Conservation (phyloP, 2,113 vertebrate species). For the Gambusia affinis region DNA sequence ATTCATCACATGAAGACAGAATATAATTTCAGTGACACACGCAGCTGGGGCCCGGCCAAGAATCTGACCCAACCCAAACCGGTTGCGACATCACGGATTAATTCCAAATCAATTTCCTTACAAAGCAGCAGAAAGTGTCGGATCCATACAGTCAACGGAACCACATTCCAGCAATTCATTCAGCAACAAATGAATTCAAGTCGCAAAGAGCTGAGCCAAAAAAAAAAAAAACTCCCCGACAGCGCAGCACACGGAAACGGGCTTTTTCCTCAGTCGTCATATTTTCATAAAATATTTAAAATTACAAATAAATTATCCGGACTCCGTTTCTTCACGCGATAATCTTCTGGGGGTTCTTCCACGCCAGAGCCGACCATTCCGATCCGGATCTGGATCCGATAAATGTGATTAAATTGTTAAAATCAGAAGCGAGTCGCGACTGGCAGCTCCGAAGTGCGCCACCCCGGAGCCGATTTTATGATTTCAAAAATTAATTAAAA, state of each 20-base stretch:
- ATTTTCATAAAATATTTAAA: conserved; percentile 98
- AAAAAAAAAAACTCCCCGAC: conserved; percentile 71
- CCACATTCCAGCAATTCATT: conserved; percentile 82
- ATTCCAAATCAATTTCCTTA: conserved; percentile 57
- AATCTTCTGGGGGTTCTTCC: conserved; percentile 71
- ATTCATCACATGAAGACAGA: conserved; percentile 50
- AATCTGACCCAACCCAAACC: conserved; percentile 63
- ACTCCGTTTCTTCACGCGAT: conserved; percentile 60
- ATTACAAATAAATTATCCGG: conserved; percentile 85
- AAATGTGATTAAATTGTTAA: conserved; percentile 69
- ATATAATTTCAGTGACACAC: conserved; percentile 72
- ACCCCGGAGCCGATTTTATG: conserved; percentile 56
- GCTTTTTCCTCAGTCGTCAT: conserved; percentile 90
- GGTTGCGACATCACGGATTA: conserved; percentile 69
- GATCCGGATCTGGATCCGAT: conserved; percentile 55
- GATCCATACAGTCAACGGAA: conserved; percentile 75
- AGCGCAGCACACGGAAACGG: conserved; percentile 74
- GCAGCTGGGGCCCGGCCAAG: conserved; percentile 70
- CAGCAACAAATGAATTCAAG: conserved; percentile 88
- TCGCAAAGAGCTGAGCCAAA: conserved; percentile 81
- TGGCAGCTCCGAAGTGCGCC: conserved; percentile 65
- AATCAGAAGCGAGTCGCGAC: conserved; percentile 57
- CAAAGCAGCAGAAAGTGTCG: conserved; percentile 46
- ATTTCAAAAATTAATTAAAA: conserved; percentile 90
- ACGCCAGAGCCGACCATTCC: conserved; percentile 88